Percentiles rank a stretch among this genome's conserved stretches.
These are phyloP conservation scores for Archilochus colubris DNA, from an alignment of 2,113 vertebrate species.

Conservation along the genomic window DNA sequence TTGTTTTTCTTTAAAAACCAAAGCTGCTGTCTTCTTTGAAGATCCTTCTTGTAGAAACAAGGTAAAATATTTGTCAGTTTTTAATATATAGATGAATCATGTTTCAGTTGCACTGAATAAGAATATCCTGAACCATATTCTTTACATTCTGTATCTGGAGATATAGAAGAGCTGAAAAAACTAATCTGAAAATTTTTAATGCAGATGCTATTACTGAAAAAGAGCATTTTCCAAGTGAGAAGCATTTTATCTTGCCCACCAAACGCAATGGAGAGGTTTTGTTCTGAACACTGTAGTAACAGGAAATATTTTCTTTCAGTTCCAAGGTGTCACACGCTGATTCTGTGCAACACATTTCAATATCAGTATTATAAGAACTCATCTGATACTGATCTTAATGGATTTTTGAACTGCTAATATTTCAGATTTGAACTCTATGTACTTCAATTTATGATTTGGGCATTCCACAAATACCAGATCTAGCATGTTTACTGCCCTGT, in stretches of 20 bases:
- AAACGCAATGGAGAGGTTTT: conserved; percentile 23
- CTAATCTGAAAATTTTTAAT: not conserved
- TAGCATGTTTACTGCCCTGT: conserved; percentile 62
- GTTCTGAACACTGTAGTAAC: not conserved
- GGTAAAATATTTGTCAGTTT: not conserved
- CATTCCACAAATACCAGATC: conserved; percentile 62
- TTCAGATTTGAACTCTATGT: conserved; percentile 54
- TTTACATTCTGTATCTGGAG: not conserved
- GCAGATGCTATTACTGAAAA: not conserved
- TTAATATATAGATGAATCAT: not conserved
- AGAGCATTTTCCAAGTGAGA: not conserved
- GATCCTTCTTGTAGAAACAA: not conserved
- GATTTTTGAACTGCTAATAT: conserved; percentile 70
- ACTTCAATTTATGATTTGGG: conserved; percentile 57
- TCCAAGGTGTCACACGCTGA: not conserved
- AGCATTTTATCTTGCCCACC: not conserved
- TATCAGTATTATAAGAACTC: conserved; percentile 6
- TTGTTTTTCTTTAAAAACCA: not conserved
- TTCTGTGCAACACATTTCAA: conserved; percentile 30
- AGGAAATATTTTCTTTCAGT: conserved; percentile 44
- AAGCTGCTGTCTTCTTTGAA: not conserved
- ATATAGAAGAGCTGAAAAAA: not conserved
- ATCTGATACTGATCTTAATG: conserved; percentile 57
- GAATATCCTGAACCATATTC: not conserved
- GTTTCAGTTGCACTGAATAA: not conserved